A percentile compares a stretch with the other conserved stretches of the same genome.
Conservation (phyloP, 2,113 vertebrate genomes). For the Spermophilus dauricus region DNA sequence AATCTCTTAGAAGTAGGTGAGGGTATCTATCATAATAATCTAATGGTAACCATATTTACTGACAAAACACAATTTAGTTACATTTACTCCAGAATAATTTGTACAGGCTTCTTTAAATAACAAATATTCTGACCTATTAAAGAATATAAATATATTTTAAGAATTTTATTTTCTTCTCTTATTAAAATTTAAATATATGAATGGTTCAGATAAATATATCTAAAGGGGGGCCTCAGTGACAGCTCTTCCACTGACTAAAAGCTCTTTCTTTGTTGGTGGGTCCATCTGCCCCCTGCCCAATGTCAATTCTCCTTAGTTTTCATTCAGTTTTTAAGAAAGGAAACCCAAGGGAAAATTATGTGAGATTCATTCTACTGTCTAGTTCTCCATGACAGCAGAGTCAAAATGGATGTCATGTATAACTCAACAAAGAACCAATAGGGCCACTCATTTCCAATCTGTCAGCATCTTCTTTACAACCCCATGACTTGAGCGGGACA, state of each 20-base stretch:
- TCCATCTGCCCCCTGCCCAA: background rate
- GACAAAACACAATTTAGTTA: conserved; percentile 13
- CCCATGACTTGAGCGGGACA: background rate
- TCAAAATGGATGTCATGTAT: too few species aligned
- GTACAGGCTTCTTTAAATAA: background rate
- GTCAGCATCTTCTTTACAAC: background rate
- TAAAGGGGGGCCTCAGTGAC: background rate
- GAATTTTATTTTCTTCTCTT: background rate
- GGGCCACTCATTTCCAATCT: background rate
- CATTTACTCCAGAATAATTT: conserved; percentile 37
- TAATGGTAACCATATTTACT: background rate
- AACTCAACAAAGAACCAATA: too few species aligned
- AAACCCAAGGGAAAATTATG: too few species aligned
- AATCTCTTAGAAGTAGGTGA: background rate
- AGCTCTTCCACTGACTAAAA: background rate
- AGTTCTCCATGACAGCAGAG: too few species aligned
- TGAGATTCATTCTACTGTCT: too few species aligned
- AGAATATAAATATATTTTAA: conserved; percentile 27
- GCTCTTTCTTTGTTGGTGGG: background rate
- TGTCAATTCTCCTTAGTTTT: background rate
- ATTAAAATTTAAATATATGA: background rate
- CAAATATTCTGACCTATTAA: conserved; percentile 18
- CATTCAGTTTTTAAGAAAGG: background rate
- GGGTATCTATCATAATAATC: background rate
- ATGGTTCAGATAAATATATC: background rate